Evolutionary conservation across 2,113 vertebrate species (phyloP), one percentile per base, ranked within the genome.

Genomic region (Pelecanus crispus): DNA sequence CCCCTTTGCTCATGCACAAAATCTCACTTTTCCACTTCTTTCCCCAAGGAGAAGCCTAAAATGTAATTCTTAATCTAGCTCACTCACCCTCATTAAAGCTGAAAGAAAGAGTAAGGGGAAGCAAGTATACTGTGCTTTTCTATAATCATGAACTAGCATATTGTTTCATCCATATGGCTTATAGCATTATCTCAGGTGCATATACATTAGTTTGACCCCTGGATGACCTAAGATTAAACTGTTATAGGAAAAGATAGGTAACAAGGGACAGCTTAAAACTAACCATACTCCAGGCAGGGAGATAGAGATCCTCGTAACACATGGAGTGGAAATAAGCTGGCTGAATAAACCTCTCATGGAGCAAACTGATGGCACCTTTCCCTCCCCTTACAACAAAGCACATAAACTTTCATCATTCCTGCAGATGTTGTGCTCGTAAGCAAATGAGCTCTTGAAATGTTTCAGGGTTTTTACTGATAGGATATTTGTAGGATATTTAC

Each of bases 361-460:
- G 8, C 7, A 62, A 81, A 66, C 7, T 26, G n/a, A 67, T 58
- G 63, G 59, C 53, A 78, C 17, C 4, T 86, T 89, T 84, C 29
- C 38, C n/a, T 53, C 21, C 18, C 38, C 22, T 81, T 45, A 34
- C 22, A 80, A 67, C 17, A 84, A 68, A 6, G 17, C 3, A 5
- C 40, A 40, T 17, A 93, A 90, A 52, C n/a, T 79, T 73, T 40
- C 55, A 84, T 63, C 28, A 26, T 44, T 88, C 63, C 55, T 73
- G 50, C 0, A 4, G 58, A 24, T 0, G 0, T 7, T 38, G 22
- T 28, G 31, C 40, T 88, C 0, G 0, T 36, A 83, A 90, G 58
- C 29, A 81, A 81, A 86, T 19, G 36, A 81, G 29, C 6, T 81
- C 59, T 47, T 63, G 56, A 81, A 90, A 81, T 7, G 20, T 83